Conservation (phyloP, 2,888 invertebrate genomes). For the Drosophila picticornis region DNA sequence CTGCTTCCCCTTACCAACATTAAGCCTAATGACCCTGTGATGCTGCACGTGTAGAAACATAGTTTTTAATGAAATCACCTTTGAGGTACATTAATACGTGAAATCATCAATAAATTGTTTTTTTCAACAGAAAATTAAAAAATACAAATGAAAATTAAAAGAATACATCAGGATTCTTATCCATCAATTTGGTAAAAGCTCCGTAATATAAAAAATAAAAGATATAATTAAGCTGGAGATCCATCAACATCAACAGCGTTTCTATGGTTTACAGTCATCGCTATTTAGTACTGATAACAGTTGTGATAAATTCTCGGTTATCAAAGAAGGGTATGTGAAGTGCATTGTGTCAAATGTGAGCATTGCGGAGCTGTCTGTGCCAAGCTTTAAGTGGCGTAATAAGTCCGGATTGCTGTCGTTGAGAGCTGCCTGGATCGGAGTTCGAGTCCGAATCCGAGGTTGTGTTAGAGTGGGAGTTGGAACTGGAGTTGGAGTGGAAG, state of each 20-base stretch:
- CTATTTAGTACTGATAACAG: not conserved
- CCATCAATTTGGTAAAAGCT: not conserved
- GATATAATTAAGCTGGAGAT: not conserved
- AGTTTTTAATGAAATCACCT: not conserved
- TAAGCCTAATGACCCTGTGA: slow-evolving; percentile 30
- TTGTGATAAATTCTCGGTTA: not conserved
- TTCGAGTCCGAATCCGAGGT: slow-evolving; percentile 19
- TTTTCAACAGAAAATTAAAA: not conserved
- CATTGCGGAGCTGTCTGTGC: slow-evolving; percentile 26
- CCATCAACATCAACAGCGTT: not conserved
- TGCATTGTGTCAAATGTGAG: slow-evolving; percentile 1
- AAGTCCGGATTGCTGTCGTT: slow-evolving; percentile 66
- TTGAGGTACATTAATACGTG: not conserved
- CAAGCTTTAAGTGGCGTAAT: slow-evolving; percentile 80
- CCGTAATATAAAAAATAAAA: too few species aligned
- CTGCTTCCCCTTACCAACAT: slow-evolving; percentile 6
- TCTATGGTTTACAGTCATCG: not conserved
- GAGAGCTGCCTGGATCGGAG: slow-evolving; percentile 41
- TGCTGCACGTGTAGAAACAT: slow-evolving; percentile 11
- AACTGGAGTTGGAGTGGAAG: not conserved
- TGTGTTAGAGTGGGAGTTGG: slow-evolving; percentile 1
- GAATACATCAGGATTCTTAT: not conserved
- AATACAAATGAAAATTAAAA: not conserved
- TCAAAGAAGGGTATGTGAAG: slow-evolving; percentile 2
- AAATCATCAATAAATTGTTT: not conserved